Conservation (phyloP, 2,888 invertebrate species). For the Microchrysa polita region DNA sequence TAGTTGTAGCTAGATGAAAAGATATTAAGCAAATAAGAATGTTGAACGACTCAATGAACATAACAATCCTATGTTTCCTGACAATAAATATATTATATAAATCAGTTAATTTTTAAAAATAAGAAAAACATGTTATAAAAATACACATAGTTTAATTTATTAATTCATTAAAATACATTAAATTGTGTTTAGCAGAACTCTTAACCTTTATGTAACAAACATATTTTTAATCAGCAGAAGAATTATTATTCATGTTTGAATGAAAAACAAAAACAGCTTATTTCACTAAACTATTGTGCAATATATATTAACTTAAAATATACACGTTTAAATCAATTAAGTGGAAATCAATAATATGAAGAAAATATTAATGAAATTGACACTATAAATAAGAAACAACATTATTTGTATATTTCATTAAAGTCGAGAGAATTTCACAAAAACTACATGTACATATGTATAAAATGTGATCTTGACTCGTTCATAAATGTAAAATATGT, state of each 20-base stretch:
- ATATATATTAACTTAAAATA: neutral
- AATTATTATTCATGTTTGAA: constrained; percentile 11
- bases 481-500: constrained; percentile 5
- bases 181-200: neutral
- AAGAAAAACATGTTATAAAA: no score
- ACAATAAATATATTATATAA: no score
- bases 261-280: constrained; percentile 1
- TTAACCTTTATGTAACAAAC: constrained; percentile 14
- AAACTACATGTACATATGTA: neutral
- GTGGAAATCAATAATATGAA: neutral
- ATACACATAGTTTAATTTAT: neutral
- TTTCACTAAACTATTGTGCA: constrained; percentile 9
- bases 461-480: neutral
- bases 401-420: constrained; percentile 31
- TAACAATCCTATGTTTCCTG: neutral
- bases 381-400: constrained; percentile 14
- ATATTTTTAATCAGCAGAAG: neutral
- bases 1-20: constrained; percentile 9
- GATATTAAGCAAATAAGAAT: constrained; percentile 5
- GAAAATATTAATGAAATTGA: neutral
- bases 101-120: no score
- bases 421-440: constrained; percentile 3
- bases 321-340: neutral
- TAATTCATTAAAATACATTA: neutral
- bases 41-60: neutral